Evolutionary conservation across 2,797 vertebrate species (phyloP).

Genomic region (Choloepus didactylus): DNA sequence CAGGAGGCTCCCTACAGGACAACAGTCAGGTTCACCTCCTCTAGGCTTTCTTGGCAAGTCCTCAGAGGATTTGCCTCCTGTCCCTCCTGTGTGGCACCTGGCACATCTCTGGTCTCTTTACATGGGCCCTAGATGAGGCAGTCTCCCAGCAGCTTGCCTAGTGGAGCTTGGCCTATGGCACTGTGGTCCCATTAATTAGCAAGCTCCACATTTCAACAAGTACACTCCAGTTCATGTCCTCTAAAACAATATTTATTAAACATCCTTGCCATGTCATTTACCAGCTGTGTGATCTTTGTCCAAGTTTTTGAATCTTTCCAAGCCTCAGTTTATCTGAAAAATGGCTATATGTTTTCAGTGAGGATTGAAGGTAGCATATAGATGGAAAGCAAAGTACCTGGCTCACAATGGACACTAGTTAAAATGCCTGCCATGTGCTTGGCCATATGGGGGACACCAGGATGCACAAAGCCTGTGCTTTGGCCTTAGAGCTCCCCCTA

Average conservation of each 20-base stretch:
- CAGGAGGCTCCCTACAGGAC: background rate
- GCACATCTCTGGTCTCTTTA: background rate
- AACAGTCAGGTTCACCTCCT: background rate
- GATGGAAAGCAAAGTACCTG: background rate
- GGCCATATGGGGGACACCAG: background rate
- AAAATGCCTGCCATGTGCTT: background rate
- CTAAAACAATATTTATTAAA: slow-evolving; percentile 43
- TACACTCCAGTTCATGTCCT: slow-evolving; percentile 21
- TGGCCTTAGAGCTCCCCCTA: background rate
- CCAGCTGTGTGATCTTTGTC: background rate
- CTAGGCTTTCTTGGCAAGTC: slow-evolving; percentile 11
- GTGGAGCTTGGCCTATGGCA: background rate
- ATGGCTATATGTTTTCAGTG: background rate
- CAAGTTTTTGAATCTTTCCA: background rate
- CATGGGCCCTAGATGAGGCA: background rate
- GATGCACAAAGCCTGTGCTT: background rate
- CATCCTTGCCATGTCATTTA: background rate
- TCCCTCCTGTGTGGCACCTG: background rate
- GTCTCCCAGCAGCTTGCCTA: background rate
- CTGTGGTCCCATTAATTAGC: background rate
- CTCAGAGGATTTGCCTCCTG: background rate
- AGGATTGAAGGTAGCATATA: background rate
- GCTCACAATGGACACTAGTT: background rate
- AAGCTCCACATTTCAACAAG: background rate
- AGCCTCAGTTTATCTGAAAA: slow-evolving; percentile 47